Evolutionary conservation across 2,113 vertebrate genomes (phyloP), one percentile per base, ranked within the genome.

Genomic region (Ia io): DNA sequence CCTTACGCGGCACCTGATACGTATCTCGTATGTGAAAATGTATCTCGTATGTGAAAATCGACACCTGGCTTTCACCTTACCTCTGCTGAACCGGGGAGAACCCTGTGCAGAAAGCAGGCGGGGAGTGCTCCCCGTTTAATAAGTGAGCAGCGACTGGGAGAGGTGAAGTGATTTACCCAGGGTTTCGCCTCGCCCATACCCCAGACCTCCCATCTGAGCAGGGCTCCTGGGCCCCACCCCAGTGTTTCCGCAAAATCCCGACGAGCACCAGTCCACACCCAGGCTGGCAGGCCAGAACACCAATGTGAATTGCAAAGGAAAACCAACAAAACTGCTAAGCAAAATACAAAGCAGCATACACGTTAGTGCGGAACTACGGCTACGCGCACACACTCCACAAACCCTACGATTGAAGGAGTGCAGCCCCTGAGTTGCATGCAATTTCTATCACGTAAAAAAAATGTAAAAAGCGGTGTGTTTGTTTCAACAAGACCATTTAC

Each of bases 221-320:
- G 3, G 6, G 28, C n/a, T 73, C 74, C 65, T 2, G 0, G 4
- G n/a, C 28, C 80, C 37, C 13, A 23, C 0, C 8, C 76, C 11
- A 3, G 37, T 0, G 30, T 69, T n/a, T 4, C 47, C 9, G 10
- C n/a, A 53, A 4, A 10, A 11, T 25, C 18, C 63, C 3, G 0
- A 6, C 30, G 1, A 1, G 59, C 1, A 9, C 35, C 71, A 35
- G 44, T 10, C 16, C 37, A 6, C 5, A 4, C 59, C 2, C n/a
- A 4, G 74, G 56, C 40, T 4, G 22, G 53, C 53, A 78, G 65
- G 32, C 25, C n/a, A 28, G 51, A 20, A 9, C 25, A 5, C 13
- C 40, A 1, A 13, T 18, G 42, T 37, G 56, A 89, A 49, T 12
- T 16, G 11, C 69, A 56, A 65, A 59, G 49, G 37, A 47, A 67